Evolutionary conservation across 2,113 vertebrate genomes (phyloP).

Genomic region (Psittacus erithacus): DNA sequence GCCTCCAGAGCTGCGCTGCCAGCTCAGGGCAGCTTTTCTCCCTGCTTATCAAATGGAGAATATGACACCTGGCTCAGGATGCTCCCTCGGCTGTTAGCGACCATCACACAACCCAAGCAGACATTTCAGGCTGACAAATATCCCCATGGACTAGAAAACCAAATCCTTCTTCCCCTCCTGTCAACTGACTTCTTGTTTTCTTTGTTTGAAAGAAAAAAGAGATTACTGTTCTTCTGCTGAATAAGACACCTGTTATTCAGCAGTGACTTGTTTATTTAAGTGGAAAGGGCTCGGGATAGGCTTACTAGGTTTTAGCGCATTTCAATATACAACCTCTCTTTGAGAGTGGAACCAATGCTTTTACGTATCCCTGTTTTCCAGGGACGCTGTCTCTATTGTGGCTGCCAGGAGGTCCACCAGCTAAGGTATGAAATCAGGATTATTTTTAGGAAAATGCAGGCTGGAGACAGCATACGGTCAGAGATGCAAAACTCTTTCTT

Average conservation of each 20-base stretch:
- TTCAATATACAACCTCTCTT: neutral
- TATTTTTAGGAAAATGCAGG: constrained; percentile 53
- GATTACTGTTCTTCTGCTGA: neutral
- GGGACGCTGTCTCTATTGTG: neutral
- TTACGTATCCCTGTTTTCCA: neutral
- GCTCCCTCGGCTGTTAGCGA: fast-evolving
- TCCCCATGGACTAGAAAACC: neutral
- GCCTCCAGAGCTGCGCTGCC: neutral
- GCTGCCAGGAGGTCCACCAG: constrained; percentile 14
- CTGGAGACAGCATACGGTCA: neutral
- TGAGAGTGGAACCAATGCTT: neutral
- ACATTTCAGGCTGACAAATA: neutral
- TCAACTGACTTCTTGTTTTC: neutral
- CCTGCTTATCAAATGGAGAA: neutral
- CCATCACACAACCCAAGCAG: neutral
- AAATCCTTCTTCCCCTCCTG: neutral
- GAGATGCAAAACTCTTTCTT: constrained; percentile 32
- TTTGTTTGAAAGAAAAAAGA: neutral
- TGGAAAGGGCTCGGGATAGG: neutral
- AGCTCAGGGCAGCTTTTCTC: neutral
- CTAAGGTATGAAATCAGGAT: constrained; percentile 53
- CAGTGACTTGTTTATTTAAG: neutral
- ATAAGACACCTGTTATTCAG: neutral
- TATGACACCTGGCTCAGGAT: fast-evolving
- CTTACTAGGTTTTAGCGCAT: neutral